These are phyloP conservation scores for Seira sanloemensis DNA, from an alignment of 2,888 invertebrate species.

Conservation along the genomic window DNA sequence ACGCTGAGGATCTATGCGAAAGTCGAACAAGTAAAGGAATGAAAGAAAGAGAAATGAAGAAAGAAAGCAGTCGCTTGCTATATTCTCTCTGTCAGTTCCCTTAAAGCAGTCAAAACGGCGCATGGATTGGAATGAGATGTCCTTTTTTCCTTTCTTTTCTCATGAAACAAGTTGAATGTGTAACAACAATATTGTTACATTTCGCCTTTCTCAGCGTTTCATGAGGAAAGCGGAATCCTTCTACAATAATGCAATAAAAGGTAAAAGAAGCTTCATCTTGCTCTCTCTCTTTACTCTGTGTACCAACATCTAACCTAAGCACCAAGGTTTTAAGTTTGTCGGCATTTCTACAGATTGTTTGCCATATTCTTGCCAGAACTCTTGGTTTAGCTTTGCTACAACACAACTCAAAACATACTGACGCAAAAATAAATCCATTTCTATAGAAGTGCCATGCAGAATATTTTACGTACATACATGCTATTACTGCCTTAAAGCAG, in stretches of 20 bases:
- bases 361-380: too few species aligned
- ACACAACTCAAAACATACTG: too few species aligned
- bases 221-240: background rate
- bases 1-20: background rate
- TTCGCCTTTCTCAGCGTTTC: background rate
- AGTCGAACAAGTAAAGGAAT: background rate
- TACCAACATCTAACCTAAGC: background rate
- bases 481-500: background rate
- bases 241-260: background rate
- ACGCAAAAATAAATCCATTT: too few species aligned
- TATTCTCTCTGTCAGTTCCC: background rate
- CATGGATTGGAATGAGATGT: background rate
- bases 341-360: background rate
- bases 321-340: background rate
- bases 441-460: background rate
- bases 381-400: background rate
- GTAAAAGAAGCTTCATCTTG: background rate
- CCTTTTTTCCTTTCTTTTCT: background rate
- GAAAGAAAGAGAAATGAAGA: background rate
- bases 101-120: background rate
- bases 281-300: background rate
- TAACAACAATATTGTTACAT: background rate
- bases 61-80: background rate
- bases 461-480: background rate
- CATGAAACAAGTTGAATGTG: background rate